phyloP scores from a whole-genome alignment of 1,140 invertebrate genomes.

The Aphelenchoides fujianensis region DNA sequence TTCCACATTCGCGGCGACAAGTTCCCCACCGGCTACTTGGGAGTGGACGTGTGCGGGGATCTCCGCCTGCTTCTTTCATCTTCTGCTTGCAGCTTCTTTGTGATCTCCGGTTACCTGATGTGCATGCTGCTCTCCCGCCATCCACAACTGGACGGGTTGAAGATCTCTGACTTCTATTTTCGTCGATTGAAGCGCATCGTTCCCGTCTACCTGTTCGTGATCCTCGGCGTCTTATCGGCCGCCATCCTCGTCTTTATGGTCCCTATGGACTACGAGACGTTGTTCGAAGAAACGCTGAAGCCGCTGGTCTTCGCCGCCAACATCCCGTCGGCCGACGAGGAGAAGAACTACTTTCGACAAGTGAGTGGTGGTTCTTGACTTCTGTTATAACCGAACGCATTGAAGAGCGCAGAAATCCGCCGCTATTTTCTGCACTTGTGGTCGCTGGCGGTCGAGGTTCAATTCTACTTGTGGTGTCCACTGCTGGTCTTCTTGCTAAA shows the following conservation, averaged over 20 bases:
- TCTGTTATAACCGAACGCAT: background rate
- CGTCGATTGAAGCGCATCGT: background rate
- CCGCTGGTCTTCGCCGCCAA: background rate
- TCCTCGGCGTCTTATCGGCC: background rate
- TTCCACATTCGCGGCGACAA: conserved; percentile 13
- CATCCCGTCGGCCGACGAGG: background rate
- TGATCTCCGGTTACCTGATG: conserved; percentile 8
- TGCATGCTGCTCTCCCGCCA: background rate
- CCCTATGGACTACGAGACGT: background rate
- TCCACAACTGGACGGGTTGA: background rate
- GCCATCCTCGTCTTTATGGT: background rate
- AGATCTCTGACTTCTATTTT: background rate
- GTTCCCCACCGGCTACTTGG: conserved; percentile 21
- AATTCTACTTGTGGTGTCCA: background rate
- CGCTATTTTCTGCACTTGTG: conserved; percentile 2
- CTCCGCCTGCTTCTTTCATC: background rate
- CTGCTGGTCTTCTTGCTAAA: background rate
- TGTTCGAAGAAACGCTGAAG: background rate
- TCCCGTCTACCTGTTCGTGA: background rate
- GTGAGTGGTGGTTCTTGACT: background rate
- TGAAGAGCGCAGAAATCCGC: background rate
- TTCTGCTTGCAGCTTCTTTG: conserved; percentile 9
- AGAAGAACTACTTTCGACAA: background rate
- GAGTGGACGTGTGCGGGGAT: conserved; percentile 21
- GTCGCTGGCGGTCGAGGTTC: background rate